Conservation (phyloP, 2,113 vertebrate genomes). For the Dipodomys stephensi region DNA sequence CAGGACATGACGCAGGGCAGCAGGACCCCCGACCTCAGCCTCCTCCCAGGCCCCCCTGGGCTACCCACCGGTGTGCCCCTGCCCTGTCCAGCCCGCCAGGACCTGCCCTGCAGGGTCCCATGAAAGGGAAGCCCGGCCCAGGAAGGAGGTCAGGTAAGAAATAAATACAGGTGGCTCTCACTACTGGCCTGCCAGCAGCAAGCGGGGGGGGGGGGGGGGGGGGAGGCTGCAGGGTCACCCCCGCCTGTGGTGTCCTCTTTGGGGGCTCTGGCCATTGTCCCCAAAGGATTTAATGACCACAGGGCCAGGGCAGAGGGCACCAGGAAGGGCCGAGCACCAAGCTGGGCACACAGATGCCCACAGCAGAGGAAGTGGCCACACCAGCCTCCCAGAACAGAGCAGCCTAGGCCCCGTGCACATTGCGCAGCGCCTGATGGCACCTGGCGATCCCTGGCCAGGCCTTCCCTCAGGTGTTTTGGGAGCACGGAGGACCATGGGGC, state of each 20-base stretch:
- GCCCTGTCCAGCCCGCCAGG: not conserved
- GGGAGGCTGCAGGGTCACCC: not conserved
- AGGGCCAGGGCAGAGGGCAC: not conserved
- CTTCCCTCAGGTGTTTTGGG: not conserved
- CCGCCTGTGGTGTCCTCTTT: not conserved
- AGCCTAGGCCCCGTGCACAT: not conserved
- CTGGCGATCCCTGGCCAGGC: not conserved
- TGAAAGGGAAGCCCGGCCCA: not conserved
- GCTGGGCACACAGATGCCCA: not conserved
- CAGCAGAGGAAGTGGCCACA: not conserved
- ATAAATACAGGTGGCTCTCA: conserved; percentile 15
- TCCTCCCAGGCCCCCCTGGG: not conserved
- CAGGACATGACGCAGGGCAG: not conserved
- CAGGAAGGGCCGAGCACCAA: not conserved
- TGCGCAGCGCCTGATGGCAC: not conserved
- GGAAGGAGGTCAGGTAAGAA: not conserved
- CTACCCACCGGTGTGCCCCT: not conserved
- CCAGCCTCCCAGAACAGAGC: not conserved
- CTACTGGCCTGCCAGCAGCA: conserved; percentile 38
- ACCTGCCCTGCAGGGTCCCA: not conserved
- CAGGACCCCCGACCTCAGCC: not conserved
- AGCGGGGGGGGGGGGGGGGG: not conserved
- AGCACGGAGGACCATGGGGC: not conserved
- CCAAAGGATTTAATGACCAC: not conserved
- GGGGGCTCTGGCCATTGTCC: not conserved